These are phyloP conservation scores for Oikopleura vanhoeffeni DNA, from an alignment of 23 tunicate species.

Conservation along the genomic window DNA sequence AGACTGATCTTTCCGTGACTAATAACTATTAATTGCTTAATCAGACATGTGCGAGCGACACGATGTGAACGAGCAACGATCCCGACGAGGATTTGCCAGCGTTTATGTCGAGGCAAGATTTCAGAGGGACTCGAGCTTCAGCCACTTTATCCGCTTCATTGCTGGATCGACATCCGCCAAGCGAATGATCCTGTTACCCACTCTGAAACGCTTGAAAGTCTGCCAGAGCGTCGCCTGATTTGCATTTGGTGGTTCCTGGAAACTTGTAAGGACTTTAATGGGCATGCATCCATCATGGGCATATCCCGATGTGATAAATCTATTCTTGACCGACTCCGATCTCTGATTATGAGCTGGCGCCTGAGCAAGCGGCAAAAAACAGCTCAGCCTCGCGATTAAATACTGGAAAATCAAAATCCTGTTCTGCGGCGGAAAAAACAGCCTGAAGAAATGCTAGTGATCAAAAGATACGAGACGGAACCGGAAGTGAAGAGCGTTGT, in stretches of 20 bases:
- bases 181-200: conserved; percentile 42
- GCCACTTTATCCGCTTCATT: conserved; percentile 58
- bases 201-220: conserved; percentile 32
- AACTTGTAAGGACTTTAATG: conserved; percentile 43
- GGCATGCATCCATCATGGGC: conserved; percentile 83
- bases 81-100: conserved; percentile 41
- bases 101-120: conserved; percentile 58
- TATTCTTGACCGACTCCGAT: conserved; percentile 41
- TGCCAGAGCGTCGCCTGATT: conserved; percentile 59
- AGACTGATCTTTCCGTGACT: conserved; percentile 50
- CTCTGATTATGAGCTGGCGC: conserved; percentile 27
- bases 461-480: not conserved
- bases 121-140: conserved; percentile 76
- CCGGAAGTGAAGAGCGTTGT: conserved; percentile 13
- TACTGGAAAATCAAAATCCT: not conserved
- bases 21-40: conserved; percentile 69
- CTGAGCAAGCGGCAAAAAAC: conserved; percentile 42
- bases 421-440: not conserved
- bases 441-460: conserved; percentile 4
- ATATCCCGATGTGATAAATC: conserved; percentile 61
- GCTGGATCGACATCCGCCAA: conserved; percentile 62
- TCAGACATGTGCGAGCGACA: conserved; percentile 78
- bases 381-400: not conserved
- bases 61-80: conserved; percentile 32
- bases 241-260: conserved; percentile 89